A percentile compares a stretch with the other conserved stretches of the same genome.
Evolutionary conservation across 2,888 invertebrate genomes (phyloP).

Genomic region (Trissolcus japonicus): DNA sequence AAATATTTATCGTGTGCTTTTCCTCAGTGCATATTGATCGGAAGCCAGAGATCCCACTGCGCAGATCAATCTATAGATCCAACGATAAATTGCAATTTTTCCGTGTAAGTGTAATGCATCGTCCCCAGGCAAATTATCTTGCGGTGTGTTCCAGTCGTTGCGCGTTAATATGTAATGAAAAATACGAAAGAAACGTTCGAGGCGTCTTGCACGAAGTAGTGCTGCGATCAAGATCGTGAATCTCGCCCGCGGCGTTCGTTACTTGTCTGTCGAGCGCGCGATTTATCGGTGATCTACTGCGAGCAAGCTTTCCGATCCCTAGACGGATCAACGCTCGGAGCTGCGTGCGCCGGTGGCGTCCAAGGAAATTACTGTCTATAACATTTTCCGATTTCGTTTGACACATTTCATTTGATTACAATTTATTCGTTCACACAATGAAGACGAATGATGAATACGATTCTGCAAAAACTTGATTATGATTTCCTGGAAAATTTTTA

Average conservation of each 20-base stretch:
- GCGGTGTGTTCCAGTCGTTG: slow-evolving; percentile 61
- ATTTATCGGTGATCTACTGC: slow-evolving; percentile 70
- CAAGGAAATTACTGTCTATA: neutral
- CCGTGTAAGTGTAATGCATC: slow-evolving; percentile 54
- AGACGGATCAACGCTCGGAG: slow-evolving; percentile 55
- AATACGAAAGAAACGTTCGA: slow-evolving; percentile 58
- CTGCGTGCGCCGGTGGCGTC: slow-evolving; percentile 22
- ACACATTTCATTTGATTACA: neutral
- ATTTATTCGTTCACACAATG: neutral
- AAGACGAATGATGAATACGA: no score
- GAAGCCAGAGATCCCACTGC: slow-evolving; percentile 21
- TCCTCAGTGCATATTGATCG: slow-evolving; percentile 42
- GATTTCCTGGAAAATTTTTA: no score
- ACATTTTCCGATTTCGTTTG: neutral
- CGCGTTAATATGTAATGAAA: slow-evolving; percentile 63
- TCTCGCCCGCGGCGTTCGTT: slow-evolving; percentile 63
- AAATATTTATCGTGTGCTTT: slow-evolving; percentile 45
- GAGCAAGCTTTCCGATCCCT: slow-evolving; percentile 68
- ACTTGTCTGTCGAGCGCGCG: slow-evolving; percentile 64
- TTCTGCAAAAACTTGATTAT: no score
- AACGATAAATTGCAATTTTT: slow-evolving; percentile 51
- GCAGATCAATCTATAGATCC: slow-evolving; percentile 47
- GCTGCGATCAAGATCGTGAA: slow-evolving; percentile 68
- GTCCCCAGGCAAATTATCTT: slow-evolving; percentile 63
- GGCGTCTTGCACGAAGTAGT: slow-evolving; percentile 65